A percentile compares a stretch with the other conserved stretches of the same genome.
These are phyloP conservation scores for Brachymystax lenok DNA, from an alignment of 2,797 vertebrate genomes.

Conservation along the genomic window DNA sequence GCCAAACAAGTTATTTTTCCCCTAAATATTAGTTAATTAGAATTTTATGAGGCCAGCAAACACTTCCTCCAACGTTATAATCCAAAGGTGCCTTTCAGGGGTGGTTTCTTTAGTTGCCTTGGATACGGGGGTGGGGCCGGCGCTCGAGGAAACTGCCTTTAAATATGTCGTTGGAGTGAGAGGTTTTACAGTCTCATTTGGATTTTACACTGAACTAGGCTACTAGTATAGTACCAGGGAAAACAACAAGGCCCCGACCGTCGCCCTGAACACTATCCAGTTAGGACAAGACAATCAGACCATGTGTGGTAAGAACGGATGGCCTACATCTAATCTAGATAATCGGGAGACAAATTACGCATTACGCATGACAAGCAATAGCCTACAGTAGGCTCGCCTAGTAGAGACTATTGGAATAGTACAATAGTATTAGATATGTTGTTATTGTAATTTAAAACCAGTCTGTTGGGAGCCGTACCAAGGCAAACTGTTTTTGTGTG, in stretches of 20 bases:
- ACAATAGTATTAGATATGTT: not conserved
- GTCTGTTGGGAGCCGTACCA: no score
- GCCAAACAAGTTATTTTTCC: no score
- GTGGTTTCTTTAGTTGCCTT: conserved; percentile 24
- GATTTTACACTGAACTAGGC: conserved; percentile 47
- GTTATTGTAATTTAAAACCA: not conserved
- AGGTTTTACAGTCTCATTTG: conserved; percentile 18
- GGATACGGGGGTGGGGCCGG: conserved; percentile 46
- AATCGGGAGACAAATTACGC: not conserved
- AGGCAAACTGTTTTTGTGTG: not conserved
- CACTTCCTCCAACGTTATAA: no score
- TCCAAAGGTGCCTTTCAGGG: not conserved
- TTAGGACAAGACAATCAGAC: conserved; percentile 22
- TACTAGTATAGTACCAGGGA: conserved; percentile 23
- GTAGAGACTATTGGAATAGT: not conserved
- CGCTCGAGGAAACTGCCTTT: conserved; percentile 51
- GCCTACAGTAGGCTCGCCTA: not conserved
- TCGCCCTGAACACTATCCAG: conserved; percentile 9
- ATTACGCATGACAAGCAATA: conserved; percentile 14
- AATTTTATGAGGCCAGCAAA: no score
- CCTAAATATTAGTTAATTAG: no score
- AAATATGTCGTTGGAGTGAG: conserved; percentile 50
- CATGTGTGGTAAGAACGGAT: conserved; percentile 76
- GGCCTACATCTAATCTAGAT: not conserved
- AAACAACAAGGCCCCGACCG: conserved; percentile 12